These are phyloP conservation scores for Aphodius sticticus DNA, from an alignment of 2,888 invertebrate genomes.

Conservation along the genomic window DNA sequence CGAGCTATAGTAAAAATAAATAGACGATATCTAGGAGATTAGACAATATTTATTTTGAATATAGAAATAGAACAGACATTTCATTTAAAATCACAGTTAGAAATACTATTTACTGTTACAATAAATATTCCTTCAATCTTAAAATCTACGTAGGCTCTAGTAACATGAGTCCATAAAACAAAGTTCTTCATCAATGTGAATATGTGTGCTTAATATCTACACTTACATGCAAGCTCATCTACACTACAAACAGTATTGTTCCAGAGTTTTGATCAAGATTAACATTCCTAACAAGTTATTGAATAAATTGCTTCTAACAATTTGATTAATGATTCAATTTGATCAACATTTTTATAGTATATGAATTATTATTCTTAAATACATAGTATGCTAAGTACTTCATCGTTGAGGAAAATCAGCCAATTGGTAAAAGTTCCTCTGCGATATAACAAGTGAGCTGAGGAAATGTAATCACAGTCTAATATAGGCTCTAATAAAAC, in stretches of 20 bases:
- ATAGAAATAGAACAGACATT: slow-evolving; percentile 53
- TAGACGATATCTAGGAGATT: slow-evolving; percentile 20
- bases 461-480: slow-evolving; percentile 18
- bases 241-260: neutral
- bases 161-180: neutral
- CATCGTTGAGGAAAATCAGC: neutral
- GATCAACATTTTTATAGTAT: neutral
- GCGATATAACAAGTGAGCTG: slow-evolving; percentile 4
- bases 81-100: slow-evolving; percentile 55
- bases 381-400: neutral
- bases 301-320: neutral
- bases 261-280: slow-evolving; percentile 5
- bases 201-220: slow-evolving; percentile 13
- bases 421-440: neutral
- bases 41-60: slow-evolving; percentile 40
- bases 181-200: neutral
- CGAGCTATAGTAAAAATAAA: slow-evolving; percentile 6
- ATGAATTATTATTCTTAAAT: neutral
- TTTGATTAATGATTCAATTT: neutral
- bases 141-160: slow-evolving; percentile 9
- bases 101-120: slow-evolving; percentile 48
- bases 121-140: slow-evolving; percentile 32
- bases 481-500: slow-evolving; percentile 18
- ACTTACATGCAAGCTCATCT: slow-evolving; percentile 7
- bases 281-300: neutral